Percentiles rank a stretch among this genome's conserved stretches.
Evolutionary conservation across 2,113 vertebrate species (phyloP).

Genomic region (Psittacus erithacus): DNA sequence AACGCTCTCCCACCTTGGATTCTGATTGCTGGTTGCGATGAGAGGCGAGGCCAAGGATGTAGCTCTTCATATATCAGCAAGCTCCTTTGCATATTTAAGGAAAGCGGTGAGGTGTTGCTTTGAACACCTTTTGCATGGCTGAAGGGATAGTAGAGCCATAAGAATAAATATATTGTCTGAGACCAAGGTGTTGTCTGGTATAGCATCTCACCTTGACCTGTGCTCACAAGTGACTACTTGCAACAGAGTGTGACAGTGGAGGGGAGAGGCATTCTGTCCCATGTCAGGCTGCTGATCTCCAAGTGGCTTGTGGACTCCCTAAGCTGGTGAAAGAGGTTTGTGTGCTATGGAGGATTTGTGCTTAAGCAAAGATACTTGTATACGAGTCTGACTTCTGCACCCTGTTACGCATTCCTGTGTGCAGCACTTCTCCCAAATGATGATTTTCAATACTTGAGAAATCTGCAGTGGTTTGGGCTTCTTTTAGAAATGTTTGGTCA

Average conservation of each 20-base stretch:
- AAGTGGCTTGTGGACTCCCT: background rate
- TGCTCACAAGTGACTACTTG: background rate
- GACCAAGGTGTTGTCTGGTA: background rate
- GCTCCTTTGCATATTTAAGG: rapidly evolving
- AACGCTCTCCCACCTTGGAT: background rate
- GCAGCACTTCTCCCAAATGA: background rate
- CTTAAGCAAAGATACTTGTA: background rate
- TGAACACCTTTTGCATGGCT: background rate
- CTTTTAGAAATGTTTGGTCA: background rate
- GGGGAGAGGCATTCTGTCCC: rapidly evolving
- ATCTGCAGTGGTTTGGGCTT: background rate
- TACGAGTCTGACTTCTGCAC: background rate
- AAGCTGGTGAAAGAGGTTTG: rapidly evolving
- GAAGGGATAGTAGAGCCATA: background rate
- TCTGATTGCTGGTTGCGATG: background rate
- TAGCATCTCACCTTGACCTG: rapidly evolving
- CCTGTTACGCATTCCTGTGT: too few relatives aligned
- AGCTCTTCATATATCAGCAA: background rate
- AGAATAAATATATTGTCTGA: background rate
- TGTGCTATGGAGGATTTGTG: background rate
- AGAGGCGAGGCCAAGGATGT: background rate
- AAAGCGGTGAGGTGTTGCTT: rapidly evolving
- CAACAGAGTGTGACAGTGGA: rapidly evolving
- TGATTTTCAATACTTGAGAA: background rate
- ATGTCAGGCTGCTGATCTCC: rapidly evolving